These are phyloP conservation scores for Hypotaenidia okinawae DNA, from an alignment of 2,797 vertebrate genomes.

Conservation along the genomic window DNA sequence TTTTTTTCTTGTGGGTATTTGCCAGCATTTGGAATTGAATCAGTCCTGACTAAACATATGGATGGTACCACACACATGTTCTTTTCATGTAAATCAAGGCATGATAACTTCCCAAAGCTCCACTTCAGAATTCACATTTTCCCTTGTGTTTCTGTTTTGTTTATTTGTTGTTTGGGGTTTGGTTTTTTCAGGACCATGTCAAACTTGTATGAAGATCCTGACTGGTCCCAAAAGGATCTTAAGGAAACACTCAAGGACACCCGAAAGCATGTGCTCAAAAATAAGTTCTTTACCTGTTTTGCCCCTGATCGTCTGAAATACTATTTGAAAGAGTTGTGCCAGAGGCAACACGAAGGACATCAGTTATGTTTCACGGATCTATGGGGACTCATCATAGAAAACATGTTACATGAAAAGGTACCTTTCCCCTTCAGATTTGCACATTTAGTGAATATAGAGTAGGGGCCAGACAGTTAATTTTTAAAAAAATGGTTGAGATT, in stretches of 20 bases:
- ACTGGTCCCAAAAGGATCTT: conserved; percentile 84
- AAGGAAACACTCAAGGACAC: conserved; percentile 52
- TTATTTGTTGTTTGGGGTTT: neutral
- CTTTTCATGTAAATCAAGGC: neutral
- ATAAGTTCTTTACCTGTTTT: conserved; percentile 71
- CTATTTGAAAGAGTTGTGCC: conserved; percentile 75
- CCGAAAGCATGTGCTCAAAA: conserved; percentile 79
- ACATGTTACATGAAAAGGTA: conserved; percentile 83
- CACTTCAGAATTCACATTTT: neutral
- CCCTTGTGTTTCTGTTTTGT: neutral
- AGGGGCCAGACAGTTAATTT: conserved; percentile 17
- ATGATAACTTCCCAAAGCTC: neutral
- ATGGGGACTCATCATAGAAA: conserved; percentile 82
- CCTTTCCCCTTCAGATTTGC: neutral
- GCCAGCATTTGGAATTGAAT: neutral
- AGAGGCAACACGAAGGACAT: conserved; percentile 77
- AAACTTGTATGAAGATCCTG: conserved; percentile 78
- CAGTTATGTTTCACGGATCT: conserved; percentile 79
- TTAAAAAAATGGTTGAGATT: neutral
- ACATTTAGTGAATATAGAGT: neutral
- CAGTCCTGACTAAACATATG: neutral
- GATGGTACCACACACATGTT: neutral
- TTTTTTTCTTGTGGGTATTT: neutral
- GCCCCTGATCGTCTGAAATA: conserved; percentile 73
- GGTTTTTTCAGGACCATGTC: conserved; percentile 80